phyloP scores from a whole-genome alignment of 2,113 vertebrate species.

The Herpetotheres cachinnans region DNA sequence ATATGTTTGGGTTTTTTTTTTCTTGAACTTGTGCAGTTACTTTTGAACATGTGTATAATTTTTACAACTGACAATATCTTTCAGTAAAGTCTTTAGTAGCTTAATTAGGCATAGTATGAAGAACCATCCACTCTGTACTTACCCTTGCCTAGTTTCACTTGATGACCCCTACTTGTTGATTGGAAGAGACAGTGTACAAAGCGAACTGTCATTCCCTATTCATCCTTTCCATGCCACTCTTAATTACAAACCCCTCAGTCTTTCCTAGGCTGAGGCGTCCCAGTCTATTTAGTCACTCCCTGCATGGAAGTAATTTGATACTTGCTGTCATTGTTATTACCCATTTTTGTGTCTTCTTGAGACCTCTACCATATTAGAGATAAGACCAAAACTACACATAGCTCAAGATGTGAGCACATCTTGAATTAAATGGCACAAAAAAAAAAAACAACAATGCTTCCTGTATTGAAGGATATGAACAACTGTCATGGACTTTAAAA shows the following conservation, averaged over 20 bases:
- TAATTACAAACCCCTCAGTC: not conserved
- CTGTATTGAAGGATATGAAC: not conserved
- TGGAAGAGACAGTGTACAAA: slow-evolving; percentile 37
- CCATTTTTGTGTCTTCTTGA: not conserved
- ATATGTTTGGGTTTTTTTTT: accelerated
- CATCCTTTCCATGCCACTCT: not conserved
- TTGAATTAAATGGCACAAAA: not conserved
- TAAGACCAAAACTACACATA: not conserved
- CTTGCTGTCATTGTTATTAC: not conserved
- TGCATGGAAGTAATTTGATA: not conserved
- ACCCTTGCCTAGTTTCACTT: not conserved
- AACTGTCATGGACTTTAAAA: not conserved
- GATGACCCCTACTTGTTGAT: not conserved
- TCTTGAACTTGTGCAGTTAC: not conserved
- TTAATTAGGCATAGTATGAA: not conserved
- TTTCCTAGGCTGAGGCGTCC: not conserved
- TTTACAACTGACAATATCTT: not conserved
- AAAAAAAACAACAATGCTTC: not conserved
- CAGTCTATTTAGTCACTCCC: not conserved
- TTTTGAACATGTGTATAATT: not conserved
- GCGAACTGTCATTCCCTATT: not conserved
- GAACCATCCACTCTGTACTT: not conserved
- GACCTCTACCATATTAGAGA: not conserved
- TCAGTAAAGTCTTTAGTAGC: not conserved
- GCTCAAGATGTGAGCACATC: not conserved